Conservation (phyloP, 1,140 invertebrate genomes). For the Adelges cooleyi region DNA sequence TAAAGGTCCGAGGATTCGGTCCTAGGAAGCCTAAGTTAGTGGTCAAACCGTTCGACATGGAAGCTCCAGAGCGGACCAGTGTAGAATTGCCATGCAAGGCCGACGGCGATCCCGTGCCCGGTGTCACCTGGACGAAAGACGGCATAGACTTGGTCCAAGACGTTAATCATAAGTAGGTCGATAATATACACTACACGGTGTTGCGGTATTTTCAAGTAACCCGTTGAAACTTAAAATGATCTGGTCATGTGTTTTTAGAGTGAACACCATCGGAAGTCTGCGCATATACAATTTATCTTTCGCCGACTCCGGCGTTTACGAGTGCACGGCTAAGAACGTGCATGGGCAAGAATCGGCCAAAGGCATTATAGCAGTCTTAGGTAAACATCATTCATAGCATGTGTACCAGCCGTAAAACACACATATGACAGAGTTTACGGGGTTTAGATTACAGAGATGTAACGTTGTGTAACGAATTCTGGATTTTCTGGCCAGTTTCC, state of each 20-base stretch:
- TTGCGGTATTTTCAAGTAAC: too few species aligned
- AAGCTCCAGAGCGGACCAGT: constrained; percentile 54
- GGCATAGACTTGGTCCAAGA: constrained; percentile 44
- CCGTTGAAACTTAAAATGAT: neutral
- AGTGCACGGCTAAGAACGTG: constrained; percentile 72
- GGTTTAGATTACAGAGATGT: too few species aligned
- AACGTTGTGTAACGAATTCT: too few species aligned
- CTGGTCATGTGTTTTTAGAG: constrained; percentile 34
- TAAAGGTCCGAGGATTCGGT: constrained; percentile 46
- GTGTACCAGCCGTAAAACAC: neutral
- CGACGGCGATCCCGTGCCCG: constrained; percentile 61
- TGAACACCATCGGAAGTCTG: constrained; percentile 53
- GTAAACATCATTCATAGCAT: constrained; percentile 39
- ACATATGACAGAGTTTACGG: too few species aligned
- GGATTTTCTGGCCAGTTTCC: neutral
- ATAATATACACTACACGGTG: neutral
- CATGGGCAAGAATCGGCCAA: constrained; percentile 60
- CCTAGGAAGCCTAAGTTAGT: constrained; percentile 47
- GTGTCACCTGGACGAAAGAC: constrained; percentile 71
- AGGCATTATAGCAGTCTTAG: constrained; percentile 50
- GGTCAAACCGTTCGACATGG: constrained; percentile 59
- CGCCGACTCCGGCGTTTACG: constrained; percentile 71
- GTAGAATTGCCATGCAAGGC: constrained; percentile 70
- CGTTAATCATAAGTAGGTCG: constrained; percentile 23
- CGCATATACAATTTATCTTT: constrained; percentile 62